Conservation (phyloP, 2,113 vertebrate genomes). For the Athene noctua region DNA sequence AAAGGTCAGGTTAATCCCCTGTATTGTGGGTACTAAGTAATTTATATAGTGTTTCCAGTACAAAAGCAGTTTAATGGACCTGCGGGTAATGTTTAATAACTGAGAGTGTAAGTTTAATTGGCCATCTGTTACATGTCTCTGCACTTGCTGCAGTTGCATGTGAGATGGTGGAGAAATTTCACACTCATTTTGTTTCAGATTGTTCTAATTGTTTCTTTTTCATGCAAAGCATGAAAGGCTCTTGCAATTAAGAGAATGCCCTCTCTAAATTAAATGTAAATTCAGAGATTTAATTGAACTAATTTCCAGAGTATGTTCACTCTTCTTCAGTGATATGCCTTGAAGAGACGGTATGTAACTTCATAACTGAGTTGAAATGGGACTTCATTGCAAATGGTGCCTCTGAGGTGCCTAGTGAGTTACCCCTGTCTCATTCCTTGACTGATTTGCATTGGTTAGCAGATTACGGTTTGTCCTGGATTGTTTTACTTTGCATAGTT, state of each 20-base stretch:
- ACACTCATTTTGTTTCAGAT: slow-evolving; percentile 50
- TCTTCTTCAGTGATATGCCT: background rate
- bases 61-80: slow-evolving; percentile 47
- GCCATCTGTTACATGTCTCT: slow-evolving; percentile 46
- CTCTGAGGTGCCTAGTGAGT: background rate
- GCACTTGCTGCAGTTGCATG: background rate
- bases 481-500: background rate
- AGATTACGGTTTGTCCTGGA: background rate
- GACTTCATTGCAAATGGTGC: background rate
- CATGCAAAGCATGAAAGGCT: slow-evolving; percentile 34
- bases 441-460: background rate
- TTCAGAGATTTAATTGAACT: background rate
- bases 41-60: slow-evolving; percentile 38
- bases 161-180: slow-evolving; percentile 52
- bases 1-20: slow-evolving; percentile 12
- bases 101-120: slow-evolving; percentile 54
- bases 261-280: slow-evolving; percentile 51
- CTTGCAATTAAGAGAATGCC: background rate
- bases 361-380: background rate
- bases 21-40: background rate
- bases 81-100: slow-evolving; percentile 59
- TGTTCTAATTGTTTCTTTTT: slow-evolving; percentile 52
- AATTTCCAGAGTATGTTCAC: background rate
- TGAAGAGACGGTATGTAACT: background rate
- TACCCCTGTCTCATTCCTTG: background rate